phyloP scores from a whole-genome alignment of 1,140 invertebrate genomes.

The Dryas iulia region DNA sequence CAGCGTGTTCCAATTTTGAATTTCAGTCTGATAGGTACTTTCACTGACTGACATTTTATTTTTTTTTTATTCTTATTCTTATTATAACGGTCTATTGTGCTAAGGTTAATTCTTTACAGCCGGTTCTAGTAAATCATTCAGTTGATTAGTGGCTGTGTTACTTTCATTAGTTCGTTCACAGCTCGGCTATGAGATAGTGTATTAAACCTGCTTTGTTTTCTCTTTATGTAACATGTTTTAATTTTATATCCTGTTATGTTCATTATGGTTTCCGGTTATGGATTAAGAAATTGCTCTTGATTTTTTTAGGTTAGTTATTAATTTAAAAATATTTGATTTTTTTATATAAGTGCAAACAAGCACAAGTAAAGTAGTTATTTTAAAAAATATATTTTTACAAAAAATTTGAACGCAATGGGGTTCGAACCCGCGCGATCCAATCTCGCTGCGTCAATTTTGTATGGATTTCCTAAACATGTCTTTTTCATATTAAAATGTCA shows the following conservation, averaged over 20 bases:
- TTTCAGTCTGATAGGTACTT: slow-evolving; percentile 62
- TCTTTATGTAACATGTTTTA: slow-evolving; percentile 27
- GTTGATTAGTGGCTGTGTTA: slow-evolving; percentile 19
- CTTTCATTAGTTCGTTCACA: slow-evolving; percentile 33
- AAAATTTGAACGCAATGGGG: too few species aligned
- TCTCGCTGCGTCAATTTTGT: too few species aligned
- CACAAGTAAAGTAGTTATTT: too few species aligned
- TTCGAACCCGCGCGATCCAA: too few species aligned
- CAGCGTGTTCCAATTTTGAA: slow-evolving; percentile 71
- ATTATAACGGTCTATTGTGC: slow-evolving; percentile 18
- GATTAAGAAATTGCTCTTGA: background rate
- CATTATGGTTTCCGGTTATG: background rate
- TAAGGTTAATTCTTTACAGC: slow-evolving; percentile 16
- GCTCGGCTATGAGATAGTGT: slow-evolving; percentile 6
- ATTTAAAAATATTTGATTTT: background rate
- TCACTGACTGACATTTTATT: slow-evolving; percentile 60
- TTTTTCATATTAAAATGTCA: too few species aligned
- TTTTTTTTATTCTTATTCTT: slow-evolving; percentile 37
- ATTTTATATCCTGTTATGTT: slow-evolving; percentile 15
- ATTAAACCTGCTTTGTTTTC: slow-evolving; percentile 20
- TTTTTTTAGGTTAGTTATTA: background rate
- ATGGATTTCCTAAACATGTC: too few species aligned
- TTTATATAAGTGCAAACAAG: too few species aligned
- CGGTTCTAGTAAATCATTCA: slow-evolving; percentile 21
- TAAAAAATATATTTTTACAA: too few species aligned